Evolutionary conservation across 2,797 vertebrate species (phyloP), one percentile per base, ranked within the genome.

Genomic region (Micrastur ruficollis): DNA sequence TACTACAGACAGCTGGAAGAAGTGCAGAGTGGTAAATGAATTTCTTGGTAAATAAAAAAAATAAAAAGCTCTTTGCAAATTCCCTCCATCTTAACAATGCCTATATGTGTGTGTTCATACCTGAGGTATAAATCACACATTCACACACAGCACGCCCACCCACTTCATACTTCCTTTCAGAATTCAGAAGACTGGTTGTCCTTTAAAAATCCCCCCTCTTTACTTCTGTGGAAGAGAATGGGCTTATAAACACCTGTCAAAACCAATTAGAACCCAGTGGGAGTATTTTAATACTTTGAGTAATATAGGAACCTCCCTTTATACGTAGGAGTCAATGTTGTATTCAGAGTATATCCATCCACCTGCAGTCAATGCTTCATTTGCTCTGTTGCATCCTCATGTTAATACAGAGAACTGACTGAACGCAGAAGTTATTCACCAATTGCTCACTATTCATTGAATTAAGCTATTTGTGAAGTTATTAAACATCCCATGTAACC

Each of bases 161-260:
- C 86, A 91, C 36, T 87, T 86, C 61, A 78, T 95, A 93, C 86
- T 95, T 96, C 75, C 86, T 95, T 96, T 94, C 47, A 87, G 55
- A 96, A 91, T 65, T 91, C 80, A 91, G 84, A 86, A 80, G 59
- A 52, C 21, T 76, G 14, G 6, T 71, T 97, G 90, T 56, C 92
- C 70, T 93, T 96, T 81, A 93, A 96, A 92, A 89, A 23, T 74
- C 61, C 71, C 78, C 42, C 63, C 27, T 80, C 83, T 16, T 17
- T 27, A 46, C 29, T 73, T 52, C 61, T 81, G 50, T 36, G 46
- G 25, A 89, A 92, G 26, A 38, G 70, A 93, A 67, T 4, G 2
- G n/a, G 46, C 74, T 96, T 74, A 82, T 52, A 75, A 80, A 73
- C 23, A 79, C 66, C 52, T 96, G 95, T 97, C 97, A 95, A 92